phyloP scores from a whole-genome alignment of 1,140 invertebrate species.

The Magallana angulata region DNA sequence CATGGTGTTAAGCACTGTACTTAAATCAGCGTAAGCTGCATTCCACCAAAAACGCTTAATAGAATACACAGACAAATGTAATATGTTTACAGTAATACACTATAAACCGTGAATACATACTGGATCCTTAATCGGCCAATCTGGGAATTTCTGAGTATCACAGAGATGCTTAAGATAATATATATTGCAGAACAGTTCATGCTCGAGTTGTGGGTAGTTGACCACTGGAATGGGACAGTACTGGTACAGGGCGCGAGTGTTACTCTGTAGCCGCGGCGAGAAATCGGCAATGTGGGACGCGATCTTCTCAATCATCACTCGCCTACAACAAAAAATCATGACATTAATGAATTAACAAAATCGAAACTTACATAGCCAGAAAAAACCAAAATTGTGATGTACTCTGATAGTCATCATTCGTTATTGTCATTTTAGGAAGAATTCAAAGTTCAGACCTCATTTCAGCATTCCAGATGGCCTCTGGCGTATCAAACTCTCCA shows the following conservation, averaged over 20 bases:
- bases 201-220: slow-evolving; percentile 95
- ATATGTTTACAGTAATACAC: too few relatives aligned
- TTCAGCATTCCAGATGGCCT: slow-evolving; percentile 89
- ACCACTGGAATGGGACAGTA: slow-evolving; percentile 98
- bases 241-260: slow-evolving; percentile 96
- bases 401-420: neutral
- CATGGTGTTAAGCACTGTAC: too few relatives aligned
- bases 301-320: slow-evolving; percentile 97
- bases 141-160: slow-evolving; percentile 92
- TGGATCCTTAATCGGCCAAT: slow-evolving; percentile 98
- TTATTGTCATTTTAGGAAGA: neutral
- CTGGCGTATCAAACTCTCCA: slow-evolving; percentile 99
- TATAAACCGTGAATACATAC: slow-evolving; percentile 81
- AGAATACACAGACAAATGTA: too few relatives aligned
- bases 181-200: slow-evolving; percentile 99
- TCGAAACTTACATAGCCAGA: neutral
- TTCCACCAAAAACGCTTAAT: too few relatives aligned
- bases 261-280: slow-evolving; percentile 93
- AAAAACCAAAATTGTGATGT: neutral
- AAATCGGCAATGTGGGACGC: slow-evolving; percentile 98
- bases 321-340: slow-evolving; percentile 80
- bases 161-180: slow-evolving; percentile 98
- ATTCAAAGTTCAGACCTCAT: slow-evolving; percentile 80
- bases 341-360: neutral
- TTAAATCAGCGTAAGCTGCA: too few relatives aligned